phyloP scores from a whole-genome alignment of 2,888 invertebrate genomes.

The Lamproptera curius region DNA sequence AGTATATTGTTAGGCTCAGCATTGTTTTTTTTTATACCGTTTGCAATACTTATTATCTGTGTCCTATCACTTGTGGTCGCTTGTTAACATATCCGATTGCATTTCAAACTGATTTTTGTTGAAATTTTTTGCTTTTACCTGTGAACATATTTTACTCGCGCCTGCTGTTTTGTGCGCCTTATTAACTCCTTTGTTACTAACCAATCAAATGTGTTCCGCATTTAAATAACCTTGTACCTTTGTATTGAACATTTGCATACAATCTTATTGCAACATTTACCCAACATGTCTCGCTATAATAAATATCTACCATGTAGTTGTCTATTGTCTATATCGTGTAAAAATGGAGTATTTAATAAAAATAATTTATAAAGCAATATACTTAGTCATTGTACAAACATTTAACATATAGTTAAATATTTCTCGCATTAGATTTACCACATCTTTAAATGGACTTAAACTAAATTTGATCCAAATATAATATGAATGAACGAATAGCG shows the following conservation, averaged over 20 bases:
- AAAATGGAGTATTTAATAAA: slow-evolving; percentile 23
- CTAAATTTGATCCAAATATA: slow-evolving; percentile 1
- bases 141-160: slow-evolving; percentile 37
- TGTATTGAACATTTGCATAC: slow-evolving; percentile 16
- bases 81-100: slow-evolving; percentile 64
- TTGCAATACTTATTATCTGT: slow-evolving; percentile 44
- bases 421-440: slow-evolving; percentile 43
- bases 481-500: slow-evolving; percentile 26
- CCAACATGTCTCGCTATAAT: slow-evolving; percentile 4
- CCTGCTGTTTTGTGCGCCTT: slow-evolving; percentile 32
- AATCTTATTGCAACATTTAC: slow-evolving; percentile 7
- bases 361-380: slow-evolving; percentile 41
- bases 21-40: slow-evolving; percentile 43
- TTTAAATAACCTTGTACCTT: slow-evolving; percentile 23
- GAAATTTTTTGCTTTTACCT: slow-evolving; percentile 31
- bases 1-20: slow-evolving; percentile 68
- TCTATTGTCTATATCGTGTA: slow-evolving; percentile 13
- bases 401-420: slow-evolving; percentile 31
- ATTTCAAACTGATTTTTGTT: slow-evolving; percentile 40
- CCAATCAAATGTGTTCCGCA: slow-evolving; percentile 29
- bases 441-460: slow-evolving; percentile 38
- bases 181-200: slow-evolving; percentile 26
- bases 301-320: slow-evolving; percentile 10
- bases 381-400: slow-evolving; percentile 55
- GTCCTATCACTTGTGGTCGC: slow-evolving; percentile 63